Percentiles rank a stretch among this genome's conserved stretches.
Evolutionary conservation across 1,140 invertebrate genomes (phyloP).

Genomic region (Caenorhabditis tropicalis): DNA sequence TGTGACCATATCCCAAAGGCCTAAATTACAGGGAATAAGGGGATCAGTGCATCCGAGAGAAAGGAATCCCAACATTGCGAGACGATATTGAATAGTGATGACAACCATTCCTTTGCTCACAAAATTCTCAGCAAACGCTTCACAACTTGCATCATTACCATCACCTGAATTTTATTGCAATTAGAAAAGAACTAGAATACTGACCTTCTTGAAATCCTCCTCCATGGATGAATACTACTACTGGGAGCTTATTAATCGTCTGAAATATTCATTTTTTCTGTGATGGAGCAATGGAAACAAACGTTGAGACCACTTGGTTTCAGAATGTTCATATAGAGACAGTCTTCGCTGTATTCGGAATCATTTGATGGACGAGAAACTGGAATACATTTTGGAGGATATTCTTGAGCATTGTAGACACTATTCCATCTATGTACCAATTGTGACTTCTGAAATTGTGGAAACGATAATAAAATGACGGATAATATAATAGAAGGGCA

Average conservation of each 20-base stretch:
- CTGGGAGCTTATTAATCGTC: background rate
- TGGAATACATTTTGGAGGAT: slow-evolving; percentile 12
- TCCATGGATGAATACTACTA: slow-evolving; percentile 17
- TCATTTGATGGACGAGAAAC: background rate
- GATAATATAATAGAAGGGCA: no score
- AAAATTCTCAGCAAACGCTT: slow-evolving; percentile 24
- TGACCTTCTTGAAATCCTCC: slow-evolving; percentile 25
- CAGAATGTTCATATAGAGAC: background rate
- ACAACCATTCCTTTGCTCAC: slow-evolving; percentile 26
- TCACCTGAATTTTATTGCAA: background rate
- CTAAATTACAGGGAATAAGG: slow-evolving; percentile 1
- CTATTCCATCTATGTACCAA: background rate
- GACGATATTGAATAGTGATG: slow-evolving; percentile 1
- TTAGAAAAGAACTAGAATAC: background rate
- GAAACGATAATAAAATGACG: no score
- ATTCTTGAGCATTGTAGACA: background rate
- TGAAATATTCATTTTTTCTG: background rate
- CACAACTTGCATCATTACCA: slow-evolving; percentile 16
- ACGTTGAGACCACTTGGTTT: slow-evolving; percentile 12
- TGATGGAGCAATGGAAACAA: background rate
- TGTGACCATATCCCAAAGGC: slow-evolving; percentile 35
- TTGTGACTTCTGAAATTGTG: background rate
- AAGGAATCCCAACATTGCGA: slow-evolving; percentile 4
- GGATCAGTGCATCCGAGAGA: slow-evolving; percentile 18
- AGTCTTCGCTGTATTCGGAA: background rate